Conservation (phyloP, 1,140 invertebrate genomes). For the Sesamia nonagrioides region DNA sequence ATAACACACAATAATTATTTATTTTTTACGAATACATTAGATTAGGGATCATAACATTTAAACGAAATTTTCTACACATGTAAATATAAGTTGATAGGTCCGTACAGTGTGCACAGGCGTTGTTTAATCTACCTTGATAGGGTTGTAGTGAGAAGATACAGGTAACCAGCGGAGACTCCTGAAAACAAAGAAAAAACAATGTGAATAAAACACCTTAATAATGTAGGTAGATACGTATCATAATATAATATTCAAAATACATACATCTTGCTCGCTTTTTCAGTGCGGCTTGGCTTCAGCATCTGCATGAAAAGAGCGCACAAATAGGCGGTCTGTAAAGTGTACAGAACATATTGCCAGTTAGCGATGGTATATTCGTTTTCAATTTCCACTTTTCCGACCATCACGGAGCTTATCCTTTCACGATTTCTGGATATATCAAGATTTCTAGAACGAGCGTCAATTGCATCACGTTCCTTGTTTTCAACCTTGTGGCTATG, state of each 20-base stretch:
- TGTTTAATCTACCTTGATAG: constrained; percentile 59
- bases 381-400: constrained; percentile 31
- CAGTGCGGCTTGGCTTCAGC: constrained; percentile 47
- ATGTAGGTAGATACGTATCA: too few relatives aligned
- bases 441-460: constrained; percentile 20
- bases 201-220: too few relatives aligned
- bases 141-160: constrained; percentile 41
- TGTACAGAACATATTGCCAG: constrained; percentile 68
- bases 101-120: neutral
- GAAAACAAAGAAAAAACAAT: constrained; percentile 35
- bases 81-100: neutral
- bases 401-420: neutral
- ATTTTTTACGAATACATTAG: constrained; percentile 34
- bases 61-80: constrained; percentile 29
- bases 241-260: constrained; percentile 43
- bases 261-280: constrained; percentile 62
- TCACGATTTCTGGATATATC: neutral
- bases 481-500: constrained; percentile 14
- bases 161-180: constrained; percentile 52
- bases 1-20: constrained; percentile 44
- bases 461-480: constrained; percentile 14
- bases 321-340: constrained; percentile 69
- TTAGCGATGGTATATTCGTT: constrained; percentile 33
- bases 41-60: constrained; percentile 38
- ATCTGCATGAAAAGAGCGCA: constrained; percentile 62